A percentile compares a stretch with the other conserved stretches of the same genome.
These are phyloP conservation scores for Sebastiscus albofasciatus DNA, from an alignment of 2,797 vertebrate species.

Conservation along the genomic window DNA sequence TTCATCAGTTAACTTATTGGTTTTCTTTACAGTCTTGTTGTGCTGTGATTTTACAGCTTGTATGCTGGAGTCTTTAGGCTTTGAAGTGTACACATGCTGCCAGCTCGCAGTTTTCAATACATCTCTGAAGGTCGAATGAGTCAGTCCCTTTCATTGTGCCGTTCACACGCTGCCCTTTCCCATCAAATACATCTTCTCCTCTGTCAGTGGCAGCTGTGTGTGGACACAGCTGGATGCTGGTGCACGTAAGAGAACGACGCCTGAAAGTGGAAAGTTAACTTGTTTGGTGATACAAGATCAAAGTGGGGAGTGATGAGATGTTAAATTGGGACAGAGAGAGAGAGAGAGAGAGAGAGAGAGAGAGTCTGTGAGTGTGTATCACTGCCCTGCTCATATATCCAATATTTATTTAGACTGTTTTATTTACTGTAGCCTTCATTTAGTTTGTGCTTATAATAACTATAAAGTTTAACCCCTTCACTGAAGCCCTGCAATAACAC, in stretches of 20 bases:
- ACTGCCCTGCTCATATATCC: background rate
- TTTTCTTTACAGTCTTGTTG: background rate
- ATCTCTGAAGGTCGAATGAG: background rate
- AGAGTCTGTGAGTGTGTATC: background rate
- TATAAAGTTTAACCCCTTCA: background rate
- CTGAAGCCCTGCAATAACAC: background rate
- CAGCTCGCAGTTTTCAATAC: background rate
- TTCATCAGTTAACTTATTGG: background rate
- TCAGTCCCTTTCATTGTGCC: conserved; percentile 3
- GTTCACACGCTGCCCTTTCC: background rate
- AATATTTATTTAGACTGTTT: background rate
- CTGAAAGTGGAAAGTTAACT: background rate
- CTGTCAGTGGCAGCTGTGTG: conserved; percentile 29
- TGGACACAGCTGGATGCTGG: conserved; percentile 14
- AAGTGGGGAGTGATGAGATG: background rate
- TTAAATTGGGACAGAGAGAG: background rate
- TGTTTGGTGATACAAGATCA: background rate
- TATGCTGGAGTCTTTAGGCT: background rate
- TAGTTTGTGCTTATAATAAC: background rate
- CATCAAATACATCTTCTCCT: background rate
- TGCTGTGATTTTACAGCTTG: conserved; percentile 7
- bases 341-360: background rate
- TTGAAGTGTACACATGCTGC: conserved; percentile 9
- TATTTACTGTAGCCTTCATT: background rate
- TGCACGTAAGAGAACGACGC: conserved; percentile 4